Base-by-base conservation (phyloP, 2,888 invertebrate genomes). In the Trissolcus japonicus region DNA sequence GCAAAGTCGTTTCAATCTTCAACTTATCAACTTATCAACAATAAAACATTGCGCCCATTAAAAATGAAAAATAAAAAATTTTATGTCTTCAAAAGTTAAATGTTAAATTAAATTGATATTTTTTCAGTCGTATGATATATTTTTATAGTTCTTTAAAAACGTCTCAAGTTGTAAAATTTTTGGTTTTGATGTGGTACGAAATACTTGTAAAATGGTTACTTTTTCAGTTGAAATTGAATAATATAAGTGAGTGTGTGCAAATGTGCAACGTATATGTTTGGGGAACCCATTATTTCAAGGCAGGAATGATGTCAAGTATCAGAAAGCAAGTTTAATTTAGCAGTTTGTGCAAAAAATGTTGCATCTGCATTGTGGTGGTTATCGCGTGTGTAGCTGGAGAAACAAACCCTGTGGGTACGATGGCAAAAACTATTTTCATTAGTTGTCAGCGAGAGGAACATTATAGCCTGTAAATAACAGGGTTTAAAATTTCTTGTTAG, bases 271-370 rank as follows among this genome's bases (percentile, higher is more conserved):
- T 46, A 16, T 46, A 16, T 46, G 16, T 16, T 46, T 46, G n/a
- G 16, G 7, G 16, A 14, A 16, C 14, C 14, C n/a, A 46, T 46
- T 53, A 7, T 53, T 53, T 53, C 13, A 50, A n/a, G 29, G 2
- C 53, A 21, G 9, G 13, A 54, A 35, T 13, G n/a, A 16, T 54
- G 54, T 54, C 35, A 54, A 54, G 35, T 16, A 16, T 29, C 25
- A 54, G n/a, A n/a, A 25, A 25, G 25, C 53, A 25, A 54, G n/a
- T 25, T 54, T 21, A 54, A 54, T 54, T 54, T 54, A 54, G 53
- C 25, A 54, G 14, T 25, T 21, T 54, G 11, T n/a, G n/a, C 13
- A 54, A 54, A 25, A 54, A 35, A 35, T n/a, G 29, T 35, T 46
- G 46, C 9, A 46, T 35, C 35, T 9, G 35, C n/a, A 46, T 46